Conservation (phyloP, 2,113 vertebrate genomes). For the Agapornis roseicollis region DNA sequence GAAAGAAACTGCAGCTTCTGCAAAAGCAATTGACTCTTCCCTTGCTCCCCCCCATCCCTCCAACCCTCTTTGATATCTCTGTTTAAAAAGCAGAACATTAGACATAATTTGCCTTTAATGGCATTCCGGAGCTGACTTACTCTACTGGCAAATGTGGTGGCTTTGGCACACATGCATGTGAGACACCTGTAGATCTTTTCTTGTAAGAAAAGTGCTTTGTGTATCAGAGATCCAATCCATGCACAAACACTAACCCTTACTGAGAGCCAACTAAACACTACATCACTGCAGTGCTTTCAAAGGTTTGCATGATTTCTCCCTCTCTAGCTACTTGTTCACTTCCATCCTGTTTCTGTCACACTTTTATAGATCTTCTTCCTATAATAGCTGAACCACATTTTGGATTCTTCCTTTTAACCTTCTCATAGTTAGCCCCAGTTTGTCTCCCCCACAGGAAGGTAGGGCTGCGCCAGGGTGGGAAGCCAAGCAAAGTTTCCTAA, state of each 20-base stretch:
- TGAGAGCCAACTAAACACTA: not conserved
- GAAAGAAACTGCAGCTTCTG: constrained; percentile 77
- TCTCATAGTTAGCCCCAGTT: not conserved
- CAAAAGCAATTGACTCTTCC: constrained; percentile 67
- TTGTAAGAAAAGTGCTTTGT: not conserved
- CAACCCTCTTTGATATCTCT: constrained; percentile 52
- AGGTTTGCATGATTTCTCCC: not conserved
- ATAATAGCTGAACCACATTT: not conserved
- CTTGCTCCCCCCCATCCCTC: constrained; percentile 4
- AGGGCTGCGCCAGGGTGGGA: not conserved
- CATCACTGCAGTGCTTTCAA: not conserved
- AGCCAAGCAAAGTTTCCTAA: not conserved
- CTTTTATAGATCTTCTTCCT: not conserved
- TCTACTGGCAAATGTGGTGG: not conserved
- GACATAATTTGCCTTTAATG: constrained; percentile 17
- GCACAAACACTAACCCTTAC: not conserved
- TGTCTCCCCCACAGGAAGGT: not conserved
- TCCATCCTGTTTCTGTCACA: not conserved
- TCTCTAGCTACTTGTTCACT: not conserved
- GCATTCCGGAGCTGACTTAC: not conserved
- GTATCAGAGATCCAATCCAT: not conserved
- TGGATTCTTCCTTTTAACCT: not conserved
- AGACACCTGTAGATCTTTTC: not conserved
- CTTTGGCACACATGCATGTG: not conserved
- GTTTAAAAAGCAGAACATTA: constrained; percentile 48